phyloP scores from a whole-genome alignment of 2,888 invertebrate genomes.

The Pyrochroa serraticornis region DNA sequence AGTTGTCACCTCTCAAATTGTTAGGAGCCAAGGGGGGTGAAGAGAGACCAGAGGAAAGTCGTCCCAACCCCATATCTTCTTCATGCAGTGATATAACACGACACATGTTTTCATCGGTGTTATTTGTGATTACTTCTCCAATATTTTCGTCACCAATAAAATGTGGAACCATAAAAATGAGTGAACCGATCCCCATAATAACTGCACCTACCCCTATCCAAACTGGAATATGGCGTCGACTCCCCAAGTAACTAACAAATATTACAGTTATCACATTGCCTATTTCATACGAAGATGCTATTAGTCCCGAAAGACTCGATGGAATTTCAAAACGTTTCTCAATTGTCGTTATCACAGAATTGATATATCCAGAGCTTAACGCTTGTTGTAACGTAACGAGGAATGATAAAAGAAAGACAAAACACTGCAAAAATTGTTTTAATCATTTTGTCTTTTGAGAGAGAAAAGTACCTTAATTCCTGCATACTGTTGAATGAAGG shows the following conservation, averaged over 20 bases:
- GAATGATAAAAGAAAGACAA: constrained; percentile 86
- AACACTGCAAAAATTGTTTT: constrained; percentile 67
- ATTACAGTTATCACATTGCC: constrained; percentile 95
- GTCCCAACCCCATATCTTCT: constrained; percentile 76
- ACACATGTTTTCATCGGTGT: constrained; percentile 80
- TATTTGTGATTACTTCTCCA: constrained; percentile 71
- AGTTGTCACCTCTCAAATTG: constrained; percentile 76
- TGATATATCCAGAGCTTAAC: constrained; percentile 88
- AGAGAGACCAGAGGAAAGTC: constrained; percentile 72
- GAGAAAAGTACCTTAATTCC: constrained; percentile 75
- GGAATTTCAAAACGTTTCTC: constrained; percentile 95
- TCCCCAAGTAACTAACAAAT: constrained; percentile 94
- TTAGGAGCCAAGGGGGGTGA: constrained; percentile 75
- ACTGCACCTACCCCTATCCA: constrained; percentile 94
- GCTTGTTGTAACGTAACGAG: constrained; percentile 91
- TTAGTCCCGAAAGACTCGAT: constrained; percentile 89
- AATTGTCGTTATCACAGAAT: constrained; percentile 95
- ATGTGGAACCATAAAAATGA: constrained; percentile 92
- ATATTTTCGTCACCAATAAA: constrained; percentile 83
- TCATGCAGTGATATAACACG: constrained; percentile 73
- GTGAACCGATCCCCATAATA: constrained; percentile 91
- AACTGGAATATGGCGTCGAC: constrained; percentile 65
- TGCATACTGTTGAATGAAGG: constrained; percentile 84
- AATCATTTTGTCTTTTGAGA: not conserved
- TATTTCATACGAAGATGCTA: constrained; percentile 94